Evolutionary conservation across 2,888 invertebrate genomes (phyloP), one percentile per base, ranked within the genome.

Genomic region (Tinea pellionella): DNA sequence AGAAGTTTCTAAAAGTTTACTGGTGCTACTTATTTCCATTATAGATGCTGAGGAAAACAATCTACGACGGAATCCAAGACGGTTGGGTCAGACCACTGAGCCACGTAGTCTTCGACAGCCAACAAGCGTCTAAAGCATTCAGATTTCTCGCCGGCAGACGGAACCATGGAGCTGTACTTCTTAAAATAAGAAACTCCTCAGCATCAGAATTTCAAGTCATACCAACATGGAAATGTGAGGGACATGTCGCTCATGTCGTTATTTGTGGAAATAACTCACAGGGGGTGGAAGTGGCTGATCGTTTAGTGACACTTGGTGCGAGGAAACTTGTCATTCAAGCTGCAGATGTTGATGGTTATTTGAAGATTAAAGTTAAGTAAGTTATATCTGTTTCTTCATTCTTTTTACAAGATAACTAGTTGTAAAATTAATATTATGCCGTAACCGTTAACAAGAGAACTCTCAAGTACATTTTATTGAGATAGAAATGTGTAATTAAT

Each of bases 41-140:
- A 7, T 13, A 57, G 57, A 32, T 11, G 12, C 8, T 57, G n/a
- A 57, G 57, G 32, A 57, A 57, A 57, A 15, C 32, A 32, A 32
- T 57, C 8, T 32, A 57, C 57, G 57, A 57, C 9, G 80, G 82
- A 1, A 79, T 83, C 13, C 62, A 63, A 0, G 64, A 62, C 0
- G 83, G 83, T 0, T 74, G 71, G 62, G 80, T 83, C 24, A 70
- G 74, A 1, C 83, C 83, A 0, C 61, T 81, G 37, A 65, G 76
- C 0, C 70, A 75, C 4, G 69, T 76, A 3, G 66, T 69, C 15
- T 80, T 72, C 59, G 62, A 64, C 0, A 67, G 75, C 1, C 60
- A 63, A 0, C 75, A 77, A 2, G 71, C 62, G 0, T 2, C 68
- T 6, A 69, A 73, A 1, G 82, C 80, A 0, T 69, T 79, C 63